phyloP scores from a whole-genome alignment of 2,888 invertebrate species.

The Bruchidius siliquastri region DNA sequence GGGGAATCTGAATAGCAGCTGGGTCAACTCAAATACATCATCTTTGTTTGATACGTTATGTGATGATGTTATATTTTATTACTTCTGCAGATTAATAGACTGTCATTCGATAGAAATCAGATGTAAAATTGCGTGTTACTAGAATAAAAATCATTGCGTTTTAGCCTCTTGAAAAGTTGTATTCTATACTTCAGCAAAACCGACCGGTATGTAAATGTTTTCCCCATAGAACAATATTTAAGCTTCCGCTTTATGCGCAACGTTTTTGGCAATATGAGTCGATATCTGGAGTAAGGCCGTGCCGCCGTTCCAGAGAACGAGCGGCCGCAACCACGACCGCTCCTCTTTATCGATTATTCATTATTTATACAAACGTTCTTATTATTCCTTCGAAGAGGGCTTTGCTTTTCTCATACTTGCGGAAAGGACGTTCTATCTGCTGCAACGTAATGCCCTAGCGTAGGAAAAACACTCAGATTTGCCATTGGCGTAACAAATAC shows the following conservation, averaged over 20 bases:
- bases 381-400: slow-evolving; percentile 43
- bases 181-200: no score
- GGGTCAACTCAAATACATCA: background rate
- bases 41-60: no score
- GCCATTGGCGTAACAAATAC: background rate
- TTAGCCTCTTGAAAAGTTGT: no score
- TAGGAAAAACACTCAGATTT: background rate
- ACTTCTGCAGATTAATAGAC: no score
- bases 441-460: background rate
- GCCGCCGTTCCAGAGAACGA: slow-evolving; percentile 35
- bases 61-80: no score
- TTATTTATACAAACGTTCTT: slow-evolving; percentile 49
- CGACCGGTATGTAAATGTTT: background rate
- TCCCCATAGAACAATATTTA: background rate
- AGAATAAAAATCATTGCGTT: no score
- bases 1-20: background rate
- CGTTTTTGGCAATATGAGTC: slow-evolving; percentile 13
- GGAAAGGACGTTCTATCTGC: slow-evolving; percentile 15
- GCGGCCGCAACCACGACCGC: slow-evolving; percentile 23
- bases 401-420: slow-evolving; percentile 40
- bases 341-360: slow-evolving; percentile 48
- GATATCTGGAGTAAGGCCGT: slow-evolving; percentile 49
- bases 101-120: no score
- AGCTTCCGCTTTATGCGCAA: background rate
- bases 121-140: no score